These are phyloP conservation scores for Cololabis saira DNA, from an alignment of 2,113 vertebrate species.

Conservation along the genomic window DNA sequence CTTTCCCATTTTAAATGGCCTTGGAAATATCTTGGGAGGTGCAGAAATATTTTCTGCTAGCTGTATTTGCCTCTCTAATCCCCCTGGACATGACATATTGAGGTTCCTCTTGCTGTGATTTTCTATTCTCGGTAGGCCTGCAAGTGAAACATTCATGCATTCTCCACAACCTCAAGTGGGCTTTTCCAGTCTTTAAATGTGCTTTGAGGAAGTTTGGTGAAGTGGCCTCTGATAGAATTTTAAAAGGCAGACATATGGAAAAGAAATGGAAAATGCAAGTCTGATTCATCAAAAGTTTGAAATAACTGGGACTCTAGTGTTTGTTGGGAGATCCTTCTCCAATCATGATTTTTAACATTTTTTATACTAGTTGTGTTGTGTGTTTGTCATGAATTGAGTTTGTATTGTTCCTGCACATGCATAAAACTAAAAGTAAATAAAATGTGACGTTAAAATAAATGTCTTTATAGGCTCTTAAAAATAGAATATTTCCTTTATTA, in stretches of 20 bases:
- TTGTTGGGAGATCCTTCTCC: no score
- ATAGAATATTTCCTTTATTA: background rate
- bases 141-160: conserved; percentile 46
- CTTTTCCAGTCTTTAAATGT: conserved; percentile 51
- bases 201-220: conserved; percentile 25
- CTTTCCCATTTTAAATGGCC: conserved; percentile 50
- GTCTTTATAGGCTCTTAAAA: background rate
- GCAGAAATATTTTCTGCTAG: conserved; percentile 37
- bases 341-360: no score
- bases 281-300: conserved; percentile 25
- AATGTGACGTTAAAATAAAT: no score
- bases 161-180: conserved; percentile 15
- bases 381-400: no score
- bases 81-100: conserved; percentile 50
- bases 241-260: conserved; percentile 29
- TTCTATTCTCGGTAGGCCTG: conserved; percentile 12
- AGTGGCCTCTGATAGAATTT: conserved; percentile 33
- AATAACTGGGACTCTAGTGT: conserved; percentile 1
- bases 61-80: conserved; percentile 55
- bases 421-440: no score
- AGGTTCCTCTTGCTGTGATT: conserved; percentile 39
- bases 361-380: no score
- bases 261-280: conserved; percentile 31
- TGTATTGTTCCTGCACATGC: no score
- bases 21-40: conserved; percentile 41